phyloP scores from a whole-genome alignment of 2,113 vertebrate genomes.

The Ochotona princeps region DNA sequence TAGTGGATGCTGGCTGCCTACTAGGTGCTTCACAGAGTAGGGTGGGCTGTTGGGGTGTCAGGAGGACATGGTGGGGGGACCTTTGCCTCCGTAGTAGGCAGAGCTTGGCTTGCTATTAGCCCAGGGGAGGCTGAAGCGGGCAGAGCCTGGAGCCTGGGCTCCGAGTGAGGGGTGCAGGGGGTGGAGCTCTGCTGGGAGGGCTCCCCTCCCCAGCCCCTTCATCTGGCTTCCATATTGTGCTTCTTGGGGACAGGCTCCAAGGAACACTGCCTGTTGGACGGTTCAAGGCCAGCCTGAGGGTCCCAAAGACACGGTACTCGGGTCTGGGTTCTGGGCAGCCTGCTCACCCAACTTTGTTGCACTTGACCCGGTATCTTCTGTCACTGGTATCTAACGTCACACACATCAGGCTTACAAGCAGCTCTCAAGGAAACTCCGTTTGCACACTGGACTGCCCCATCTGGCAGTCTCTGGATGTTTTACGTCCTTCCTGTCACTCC shows the following conservation, averaged over 20 bases:
- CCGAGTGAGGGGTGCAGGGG: background rate
- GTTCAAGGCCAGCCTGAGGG: accelerated
- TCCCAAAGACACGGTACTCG: accelerated
- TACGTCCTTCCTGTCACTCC: too few species aligned
- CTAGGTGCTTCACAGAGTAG: background rate
- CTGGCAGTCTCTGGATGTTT: too few species aligned
- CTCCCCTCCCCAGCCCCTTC: background rate
- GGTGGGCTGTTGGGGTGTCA: too few species aligned
- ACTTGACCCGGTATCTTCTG: background rate
- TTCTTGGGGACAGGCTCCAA: background rate
- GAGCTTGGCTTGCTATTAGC: background rate
- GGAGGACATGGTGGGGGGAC: accelerated
- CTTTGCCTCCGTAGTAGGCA: background rate
- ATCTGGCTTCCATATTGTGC: background rate
- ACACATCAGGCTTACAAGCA: too few species aligned
- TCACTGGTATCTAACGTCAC: too few species aligned
- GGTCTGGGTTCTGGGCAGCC: accelerated
- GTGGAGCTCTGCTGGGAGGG: background rate
- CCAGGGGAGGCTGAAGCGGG: accelerated
- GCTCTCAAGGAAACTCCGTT: too few species aligned
- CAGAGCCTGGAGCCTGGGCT: background rate
- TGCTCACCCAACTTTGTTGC: background rate
- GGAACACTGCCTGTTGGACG: background rate
- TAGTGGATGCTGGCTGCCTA: background rate
- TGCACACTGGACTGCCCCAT: too few species aligned